Conservation (phyloP, 2,888 invertebrate species). For the Cephus rjabovi region DNA sequence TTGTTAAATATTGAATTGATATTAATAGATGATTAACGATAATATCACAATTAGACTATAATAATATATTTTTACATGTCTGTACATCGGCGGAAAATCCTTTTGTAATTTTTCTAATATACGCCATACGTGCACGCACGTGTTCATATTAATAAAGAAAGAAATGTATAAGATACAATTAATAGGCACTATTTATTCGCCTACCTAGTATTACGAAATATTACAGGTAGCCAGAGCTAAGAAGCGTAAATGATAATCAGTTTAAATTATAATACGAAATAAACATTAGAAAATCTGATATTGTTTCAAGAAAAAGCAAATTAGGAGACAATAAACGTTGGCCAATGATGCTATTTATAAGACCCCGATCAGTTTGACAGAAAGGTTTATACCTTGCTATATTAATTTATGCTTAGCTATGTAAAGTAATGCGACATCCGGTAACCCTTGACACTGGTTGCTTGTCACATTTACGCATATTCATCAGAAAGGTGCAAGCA, state of each 20-base stretch:
- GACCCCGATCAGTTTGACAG: neutral
- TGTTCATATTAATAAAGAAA: conserved; percentile 12
- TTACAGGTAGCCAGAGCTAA: neutral
- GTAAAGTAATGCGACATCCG: conserved; percentile 55
- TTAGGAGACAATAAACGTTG: neutral
- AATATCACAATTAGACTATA: neutral
- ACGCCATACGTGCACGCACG: neutral
- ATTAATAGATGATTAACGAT: neutral
- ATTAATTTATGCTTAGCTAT: conserved; percentile 35
- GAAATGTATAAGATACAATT: neutral
- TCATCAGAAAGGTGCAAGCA: conserved; percentile 28
- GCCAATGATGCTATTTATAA: neutral
- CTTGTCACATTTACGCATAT: conserved; percentile 35
- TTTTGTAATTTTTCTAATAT: conserved; percentile 27
- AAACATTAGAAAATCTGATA: neutral
- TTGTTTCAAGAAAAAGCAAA: neutral
- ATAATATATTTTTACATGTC: conserved; percentile 49
- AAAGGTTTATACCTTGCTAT: neutral
- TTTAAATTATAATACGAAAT: neutral
- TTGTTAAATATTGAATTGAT: neutral
- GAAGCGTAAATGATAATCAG: neutral
- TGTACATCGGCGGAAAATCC: conserved; percentile 29
- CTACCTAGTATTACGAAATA: neutral
- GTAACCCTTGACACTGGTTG: conserved; percentile 54
- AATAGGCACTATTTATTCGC: neutral